Evolutionary conservation across 2,888 invertebrate genomes (phyloP), one percentile per base, ranked within the genome.

Genomic region (Agrotis clavis): DNA sequence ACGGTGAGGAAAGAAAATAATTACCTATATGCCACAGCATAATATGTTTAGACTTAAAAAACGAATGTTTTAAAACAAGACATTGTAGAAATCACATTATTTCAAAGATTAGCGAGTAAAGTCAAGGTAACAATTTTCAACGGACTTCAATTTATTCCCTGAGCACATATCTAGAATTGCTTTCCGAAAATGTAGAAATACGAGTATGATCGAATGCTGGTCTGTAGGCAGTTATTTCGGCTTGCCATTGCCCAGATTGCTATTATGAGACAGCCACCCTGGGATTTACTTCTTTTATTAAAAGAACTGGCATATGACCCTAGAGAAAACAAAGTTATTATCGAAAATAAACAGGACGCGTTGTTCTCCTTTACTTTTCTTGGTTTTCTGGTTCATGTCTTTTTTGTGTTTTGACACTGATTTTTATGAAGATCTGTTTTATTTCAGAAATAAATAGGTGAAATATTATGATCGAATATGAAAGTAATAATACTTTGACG

Each of bases 201-300:
- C n/a, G n/a, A n/a, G n/a, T n/a, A 7, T 35, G 30, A 63, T 77
- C 1, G 56, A 53, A 56, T 67, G 56, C 53, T 50, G 16, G 7
- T 6, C 16, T 3, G 25, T 14, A 9, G 13, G 7, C 9, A 41
- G 45, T 3, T 69, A 51, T 69, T 76, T 21, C 5, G 21, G 48
- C 56, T 69, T 63, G 7, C 2, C 50, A 7, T 63, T 18, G 14
- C 48, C 41, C 35, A 13, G 13, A 65, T 75, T 54, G 35, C 6
- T 69, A 47, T 73, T 47, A 74, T 54, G 41, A 73, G 64, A 74
- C 76, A 77, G 45, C 50, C 66, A 71, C 19, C 14, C 56, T 41
- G 53, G 59, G 77, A 76, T 77, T 79, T 72, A 61, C 70, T 68
- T 83, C 65, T 25, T 81, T 73, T 77, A 71, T 71, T 81, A 71